Conservation (phyloP, 2,113 vertebrate species). For the Sorex fumeus region DNA sequence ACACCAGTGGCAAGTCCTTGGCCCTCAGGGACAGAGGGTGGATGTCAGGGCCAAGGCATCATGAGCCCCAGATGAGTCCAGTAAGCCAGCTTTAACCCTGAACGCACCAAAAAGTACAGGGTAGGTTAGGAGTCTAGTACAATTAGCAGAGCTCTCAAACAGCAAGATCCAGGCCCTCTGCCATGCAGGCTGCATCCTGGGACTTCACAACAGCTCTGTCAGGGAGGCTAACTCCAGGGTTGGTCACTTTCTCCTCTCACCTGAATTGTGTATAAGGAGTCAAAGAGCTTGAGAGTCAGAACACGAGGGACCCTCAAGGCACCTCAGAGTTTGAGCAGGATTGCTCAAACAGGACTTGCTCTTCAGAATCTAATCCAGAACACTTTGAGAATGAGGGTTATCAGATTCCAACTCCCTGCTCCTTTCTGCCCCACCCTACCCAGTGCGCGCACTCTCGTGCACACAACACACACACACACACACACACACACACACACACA, state of each 20-base stretch:
- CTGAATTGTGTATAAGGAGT: neutral
- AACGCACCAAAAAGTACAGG: neutral
- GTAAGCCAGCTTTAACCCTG: neutral
- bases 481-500: neutral
- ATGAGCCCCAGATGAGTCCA: fast-evolving
- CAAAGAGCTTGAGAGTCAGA: neutral
- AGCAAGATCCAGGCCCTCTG: fast-evolving
- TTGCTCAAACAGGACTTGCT: neutral
- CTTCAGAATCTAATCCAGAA: conserved; percentile 49
- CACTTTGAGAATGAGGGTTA: neutral
- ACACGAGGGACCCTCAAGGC: neutral
- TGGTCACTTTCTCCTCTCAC: neutral
- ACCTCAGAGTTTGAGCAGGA: neutral
- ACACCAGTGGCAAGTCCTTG: neutral
- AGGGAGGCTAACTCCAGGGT: neutral
- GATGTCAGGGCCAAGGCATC: neutral
- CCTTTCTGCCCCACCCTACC: too few relatives aligned
- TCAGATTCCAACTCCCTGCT: neutral
- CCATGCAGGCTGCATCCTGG: fast-evolving
- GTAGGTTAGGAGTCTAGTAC: fast-evolving
- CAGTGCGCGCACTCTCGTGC: too few relatives aligned
- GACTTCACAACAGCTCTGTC: fast-evolving
- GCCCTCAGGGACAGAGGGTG: too few relatives aligned
- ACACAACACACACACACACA: neutral
- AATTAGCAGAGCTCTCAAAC: too few relatives aligned